A percentile compares a stretch with the other conserved stretches of the same genome.
Conservation (phyloP, 2,888 invertebrate genomes). For the Allygus modestus region DNA sequence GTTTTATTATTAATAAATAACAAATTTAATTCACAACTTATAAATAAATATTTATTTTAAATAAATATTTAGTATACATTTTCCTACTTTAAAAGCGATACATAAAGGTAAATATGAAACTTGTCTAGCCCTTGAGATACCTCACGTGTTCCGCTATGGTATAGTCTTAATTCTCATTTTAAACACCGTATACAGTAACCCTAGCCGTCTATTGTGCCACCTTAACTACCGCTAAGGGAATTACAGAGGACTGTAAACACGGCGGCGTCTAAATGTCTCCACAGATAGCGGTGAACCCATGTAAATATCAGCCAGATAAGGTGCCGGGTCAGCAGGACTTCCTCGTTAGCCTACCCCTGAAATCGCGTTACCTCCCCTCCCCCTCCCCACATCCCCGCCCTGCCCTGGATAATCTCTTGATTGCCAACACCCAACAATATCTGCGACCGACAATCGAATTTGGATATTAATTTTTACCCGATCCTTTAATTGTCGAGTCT, state of each 20-base stretch:
- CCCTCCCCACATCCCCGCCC: not conserved
- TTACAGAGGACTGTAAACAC: conserved; percentile 13
- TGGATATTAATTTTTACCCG: conserved; percentile 22
- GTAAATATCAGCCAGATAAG: conserved; percentile 52
- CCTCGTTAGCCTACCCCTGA: conserved; percentile 61
- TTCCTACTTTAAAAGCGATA: no score
- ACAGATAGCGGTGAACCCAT: conserved; percentile 20
- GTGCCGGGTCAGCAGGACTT: conserved; percentile 39
- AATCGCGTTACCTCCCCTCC: conserved; percentile 53
- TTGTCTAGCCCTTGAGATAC: no score
- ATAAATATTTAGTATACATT: no score
- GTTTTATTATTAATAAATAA: no score
- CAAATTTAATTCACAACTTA: no score
- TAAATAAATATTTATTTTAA: no score
- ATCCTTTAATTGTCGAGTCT: conserved; percentile 39
- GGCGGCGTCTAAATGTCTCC: conserved; percentile 8
- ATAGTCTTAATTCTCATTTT: no score
- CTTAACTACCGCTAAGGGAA: not conserved
- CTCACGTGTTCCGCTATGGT: no score
- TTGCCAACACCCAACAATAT: conserved; percentile 25
- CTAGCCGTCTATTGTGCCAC: not conserved
- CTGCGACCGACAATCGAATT: conserved; percentile 24
- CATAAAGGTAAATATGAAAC: no score
- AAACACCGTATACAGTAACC: not conserved
- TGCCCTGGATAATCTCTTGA: conserved; percentile 21